Conservation (phyloP, 2,888 invertebrate species). For the Lingula anatina region DNA sequence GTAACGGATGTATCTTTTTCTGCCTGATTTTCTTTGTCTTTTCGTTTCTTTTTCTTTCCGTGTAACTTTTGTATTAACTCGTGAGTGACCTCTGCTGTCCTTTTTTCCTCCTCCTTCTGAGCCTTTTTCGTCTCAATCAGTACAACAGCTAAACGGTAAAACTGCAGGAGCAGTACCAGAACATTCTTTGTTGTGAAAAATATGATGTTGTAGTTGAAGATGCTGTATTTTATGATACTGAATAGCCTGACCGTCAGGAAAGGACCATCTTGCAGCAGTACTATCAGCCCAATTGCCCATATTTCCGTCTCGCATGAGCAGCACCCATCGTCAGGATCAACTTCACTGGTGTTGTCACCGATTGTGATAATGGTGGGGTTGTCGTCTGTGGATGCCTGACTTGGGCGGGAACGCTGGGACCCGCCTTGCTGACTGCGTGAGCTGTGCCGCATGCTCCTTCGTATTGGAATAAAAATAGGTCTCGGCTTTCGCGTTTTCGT, state of each 20-base stretch:
- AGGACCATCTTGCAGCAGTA: conserved; percentile 54
- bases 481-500: conserved; percentile 30
- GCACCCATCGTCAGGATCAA: background rate
- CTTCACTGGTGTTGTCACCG: conserved; percentile 2
- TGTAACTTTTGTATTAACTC: too few species aligned
- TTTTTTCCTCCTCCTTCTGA: conserved; percentile 1
- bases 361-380: background rate
- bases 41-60: too few species aligned
- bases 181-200: conserved; percentile 44
- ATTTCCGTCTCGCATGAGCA: conserved; percentile 39
- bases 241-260: conserved; percentile 45
- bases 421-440: too few species aligned
- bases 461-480: too few species aligned
- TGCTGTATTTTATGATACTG: conserved; percentile 27
- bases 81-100: too few species aligned
- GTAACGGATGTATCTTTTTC: too few species aligned
- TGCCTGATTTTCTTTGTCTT: too few species aligned
- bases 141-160: conserved; percentile 29
- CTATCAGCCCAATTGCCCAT: conserved; percentile 53
- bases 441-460: too few species aligned
- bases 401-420: too few species aligned
- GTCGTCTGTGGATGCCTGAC: conserved; percentile 5
- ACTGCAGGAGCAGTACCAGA: conserved; percentile 26
- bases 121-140: conserved; percentile 5
- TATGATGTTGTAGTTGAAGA: conserved; percentile 40